Evolutionary conservation across 2,113 vertebrate genomes (phyloP), one percentile per base, ranked within the genome.

Genomic region (Ovis canadensis): DNA sequence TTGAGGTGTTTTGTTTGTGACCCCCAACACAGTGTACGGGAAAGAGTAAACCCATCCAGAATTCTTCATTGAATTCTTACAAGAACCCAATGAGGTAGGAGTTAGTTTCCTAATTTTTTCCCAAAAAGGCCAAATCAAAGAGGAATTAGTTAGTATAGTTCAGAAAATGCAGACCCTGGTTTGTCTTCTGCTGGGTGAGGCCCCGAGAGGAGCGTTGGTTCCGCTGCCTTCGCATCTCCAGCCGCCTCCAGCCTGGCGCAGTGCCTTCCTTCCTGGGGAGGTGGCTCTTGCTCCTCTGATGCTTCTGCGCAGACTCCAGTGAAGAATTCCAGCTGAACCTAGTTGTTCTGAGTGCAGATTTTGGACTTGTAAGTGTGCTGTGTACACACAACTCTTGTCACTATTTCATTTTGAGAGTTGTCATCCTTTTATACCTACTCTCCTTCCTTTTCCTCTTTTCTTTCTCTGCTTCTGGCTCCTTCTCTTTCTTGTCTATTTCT

Each of bases 111-210:
- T n/a, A 52, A 23, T 43, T 45, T 48, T 11, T 48, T 60, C n/a
- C 52, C 21, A 25, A 59, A 52, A 71, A 81, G 83, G 43, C 52
- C 87, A 43, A 31, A 77, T 8, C 86, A 43, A 52, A 82, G 71
- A 90, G 43, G 71, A 59, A 14, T 15, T 3, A 1, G 64, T 15
- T 3, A 2, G 64, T 10, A 23, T 29, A 1, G 29, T 43, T 81
- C 15, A 31, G 74, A 27, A 27, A 82, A 45, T 3, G 6, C 5
- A 7, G 45, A 29, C 12, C 31, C 19, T 21, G 25, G 60, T 15
- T 33, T 48, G 33, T 57, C 15, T n/a, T 29, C 54, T n/a, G 31
- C 50, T 5, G 0, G 1, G 3, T 13, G 17, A 27, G 7, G 2
- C 19, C n/a, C 31, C 23, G 8, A n/a, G 15, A 6, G 6, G 25